Base-by-base conservation (phyloP, 2,113 vertebrate species). In the Chaetodon trifascialis region DNA sequence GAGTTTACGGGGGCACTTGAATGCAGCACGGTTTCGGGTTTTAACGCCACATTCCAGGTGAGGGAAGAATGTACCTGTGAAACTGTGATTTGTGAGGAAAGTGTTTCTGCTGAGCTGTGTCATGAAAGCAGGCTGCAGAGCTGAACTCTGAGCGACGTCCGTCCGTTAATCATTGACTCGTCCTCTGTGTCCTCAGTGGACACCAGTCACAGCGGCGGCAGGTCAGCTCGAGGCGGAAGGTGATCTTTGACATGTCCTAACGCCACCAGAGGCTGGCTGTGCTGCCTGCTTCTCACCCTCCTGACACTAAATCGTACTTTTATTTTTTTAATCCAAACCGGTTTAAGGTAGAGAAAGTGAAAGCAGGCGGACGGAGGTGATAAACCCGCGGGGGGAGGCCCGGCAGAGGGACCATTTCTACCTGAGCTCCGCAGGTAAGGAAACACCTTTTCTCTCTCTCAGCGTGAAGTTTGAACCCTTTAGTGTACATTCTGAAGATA, bases 21-120 rank as follows among this genome's bases (percentile, higher is more conserved):
- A 76, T 0, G 78, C 65, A 69, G 7, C 67, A 47, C 7, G n/a
- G n/a, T 4, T 4, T 5, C 38, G 38, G 5, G 5, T 21, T 66
- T 76, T 46, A 49, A 62, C 11, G 69, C 62, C 56, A 79, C 79
- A 76, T 73, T 84, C 74, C 75, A 76, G 75, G 54, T 58, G n/a
- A 25, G 21, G 11, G 47, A 55, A 3, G 30, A 25, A n/a, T n/a
- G 2, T 36, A 47, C 46, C 69, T 70, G 74, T 74, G 36, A n/a
- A n/a, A n/a, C 30, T 2, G 30, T 30, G 30, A 30, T 30, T 30
- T n/a, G 2, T 30, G 30, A 30, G 30, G 30, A 30, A 30, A 30
- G 30, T 30, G 30, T 30, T 30, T 30, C 2, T 30, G 30, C 30
- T 30, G 30, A 10, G 2, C 11, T 9, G 6, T 42, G 40, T 9